A percentile compares a stretch with the other conserved stretches of the same genome.
Evolutionary conservation across 2,888 invertebrate species (phyloP).

Genomic region (Elaeidobius kamerunicus): DNA sequence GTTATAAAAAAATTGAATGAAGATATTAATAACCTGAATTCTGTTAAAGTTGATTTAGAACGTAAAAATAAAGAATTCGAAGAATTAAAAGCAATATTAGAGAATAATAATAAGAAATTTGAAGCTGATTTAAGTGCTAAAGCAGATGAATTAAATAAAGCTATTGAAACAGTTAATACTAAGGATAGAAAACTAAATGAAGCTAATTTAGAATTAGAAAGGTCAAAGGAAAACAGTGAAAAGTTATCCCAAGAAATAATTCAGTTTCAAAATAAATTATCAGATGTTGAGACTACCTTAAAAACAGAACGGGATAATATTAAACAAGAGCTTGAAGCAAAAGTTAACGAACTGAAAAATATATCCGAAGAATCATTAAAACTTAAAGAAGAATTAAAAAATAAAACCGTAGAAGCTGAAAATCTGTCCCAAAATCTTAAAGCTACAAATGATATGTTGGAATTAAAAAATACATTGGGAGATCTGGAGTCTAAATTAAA

Average conservation of each 20-base stretch:
- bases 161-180: constrained; percentile 34
- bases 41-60: constrained; percentile 16
- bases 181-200: constrained; percentile 39
- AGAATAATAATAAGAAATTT: constrained; percentile 22
- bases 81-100: constrained; percentile 18
- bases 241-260: too few species aligned
- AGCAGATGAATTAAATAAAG: constrained; percentile 21
- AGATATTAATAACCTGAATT: constrained; percentile 19
- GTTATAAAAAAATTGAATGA: constrained; percentile 20
- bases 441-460: constrained; percentile 46
- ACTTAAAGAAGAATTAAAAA: constrained; percentile 41
- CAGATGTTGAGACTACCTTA: constrained; percentile 37
- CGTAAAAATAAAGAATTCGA: constrained; percentile 18
- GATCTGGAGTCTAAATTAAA: too few species aligned
- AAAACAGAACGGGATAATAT: constrained; percentile 43
- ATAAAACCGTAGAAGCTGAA: constrained; percentile 38
- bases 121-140: constrained; percentile 27
- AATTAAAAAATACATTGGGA: constrained; percentile 44
- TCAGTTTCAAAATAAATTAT: constrained; percentile 35
- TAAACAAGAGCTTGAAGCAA: constrained; percentile 52
- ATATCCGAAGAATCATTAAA: constrained; percentile 42
- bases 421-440: too few species aligned
- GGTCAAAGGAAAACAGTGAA: constrained; percentile 2
- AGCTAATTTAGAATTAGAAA: constrained; percentile 41
- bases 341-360: constrained; percentile 54